Percentiles rank a stretch among this genome's conserved stretches.
Evolutionary conservation across 1,140 invertebrate species (phyloP).

Genomic region (Oedothorax gibbosus): DNA sequence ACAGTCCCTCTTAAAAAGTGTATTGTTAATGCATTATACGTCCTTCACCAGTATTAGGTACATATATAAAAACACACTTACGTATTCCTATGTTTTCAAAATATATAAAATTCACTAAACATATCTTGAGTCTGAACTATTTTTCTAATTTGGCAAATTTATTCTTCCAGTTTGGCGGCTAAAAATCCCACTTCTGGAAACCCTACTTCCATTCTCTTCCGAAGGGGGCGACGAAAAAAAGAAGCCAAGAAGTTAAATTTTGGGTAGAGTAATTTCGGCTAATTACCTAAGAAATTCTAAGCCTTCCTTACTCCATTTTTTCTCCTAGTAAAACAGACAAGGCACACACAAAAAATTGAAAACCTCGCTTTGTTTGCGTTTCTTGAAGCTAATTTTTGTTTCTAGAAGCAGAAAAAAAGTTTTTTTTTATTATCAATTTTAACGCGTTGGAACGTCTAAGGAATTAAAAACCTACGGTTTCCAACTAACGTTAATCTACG

Average conservation of each 20-base stretch:
- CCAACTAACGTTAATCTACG: too few species aligned
- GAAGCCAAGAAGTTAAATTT: constrained; percentile 44
- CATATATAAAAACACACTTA: too few species aligned
- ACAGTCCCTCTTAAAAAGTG: too few species aligned
- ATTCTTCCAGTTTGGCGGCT: too few species aligned
- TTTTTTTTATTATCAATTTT: background rate
- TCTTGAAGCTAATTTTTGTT: background rate
- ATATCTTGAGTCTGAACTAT: too few species aligned
- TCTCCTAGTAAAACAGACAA: constrained; percentile 14
- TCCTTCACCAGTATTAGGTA: too few species aligned
- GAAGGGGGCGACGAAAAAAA: background rate
- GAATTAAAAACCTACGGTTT: too few species aligned
- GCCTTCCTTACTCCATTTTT: constrained; percentile 24
- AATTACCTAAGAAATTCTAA: constrained; percentile 55
- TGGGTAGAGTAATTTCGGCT: constrained; percentile 55
- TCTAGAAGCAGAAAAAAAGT: background rate
- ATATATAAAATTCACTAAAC: too few species aligned
- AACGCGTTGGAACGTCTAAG: too few species aligned
- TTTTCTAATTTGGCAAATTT: too few species aligned
- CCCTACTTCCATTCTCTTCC: constrained; percentile 12
- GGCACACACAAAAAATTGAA: background rate
- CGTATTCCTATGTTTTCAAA: too few species aligned
- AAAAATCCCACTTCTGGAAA: background rate
- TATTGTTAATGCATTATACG: too few species aligned
- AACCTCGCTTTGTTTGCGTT: background rate